These are phyloP conservation scores for Drosophila paracracens DNA, from an alignment of 2,888 invertebrate species.

Conservation along the genomic window DNA sequence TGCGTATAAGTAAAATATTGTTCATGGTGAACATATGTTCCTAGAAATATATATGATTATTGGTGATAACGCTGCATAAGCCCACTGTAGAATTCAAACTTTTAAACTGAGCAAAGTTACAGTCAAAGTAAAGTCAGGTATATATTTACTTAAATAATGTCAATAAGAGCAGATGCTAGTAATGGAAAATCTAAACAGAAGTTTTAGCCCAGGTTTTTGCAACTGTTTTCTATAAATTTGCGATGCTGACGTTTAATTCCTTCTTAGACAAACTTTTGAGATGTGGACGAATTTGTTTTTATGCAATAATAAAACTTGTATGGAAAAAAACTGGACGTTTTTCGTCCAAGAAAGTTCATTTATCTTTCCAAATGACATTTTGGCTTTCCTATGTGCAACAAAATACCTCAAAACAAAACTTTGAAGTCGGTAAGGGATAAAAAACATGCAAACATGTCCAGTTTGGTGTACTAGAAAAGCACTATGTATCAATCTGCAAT, in stretches of 20 bases:
- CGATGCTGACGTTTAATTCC: constrained; percentile 25
- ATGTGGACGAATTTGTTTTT: constrained; percentile 23
- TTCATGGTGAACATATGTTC: not conserved
- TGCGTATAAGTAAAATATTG: no score
- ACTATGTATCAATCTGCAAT: no score
- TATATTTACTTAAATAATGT: constrained; percentile 21
- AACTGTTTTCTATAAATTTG: constrained; percentile 17
- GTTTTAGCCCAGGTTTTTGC: constrained; percentile 22
- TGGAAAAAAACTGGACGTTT: constrained; percentile 11
- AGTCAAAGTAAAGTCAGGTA: constrained; percentile 2
- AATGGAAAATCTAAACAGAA: constrained; percentile 24
- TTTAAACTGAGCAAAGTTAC: not conserved
- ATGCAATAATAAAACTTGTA: constrained; percentile 18
- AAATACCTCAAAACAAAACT: not conserved
- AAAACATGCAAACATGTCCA: not conserved
- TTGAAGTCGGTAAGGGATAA: not conserved
- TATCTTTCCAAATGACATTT: constrained; percentile 23
- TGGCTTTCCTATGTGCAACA: not conserved
- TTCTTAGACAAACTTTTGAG: constrained; percentile 29
- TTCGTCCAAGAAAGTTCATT: constrained; percentile 10
- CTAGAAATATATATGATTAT: not conserved
- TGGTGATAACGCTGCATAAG: no score
- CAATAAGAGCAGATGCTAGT: constrained; percentile 6
- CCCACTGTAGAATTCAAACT: constrained; percentile 2
- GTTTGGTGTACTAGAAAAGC: not conserved